Base-by-base conservation (phyloP, 2,888 invertebrate genomes). In the Spodoptera picta region DNA sequence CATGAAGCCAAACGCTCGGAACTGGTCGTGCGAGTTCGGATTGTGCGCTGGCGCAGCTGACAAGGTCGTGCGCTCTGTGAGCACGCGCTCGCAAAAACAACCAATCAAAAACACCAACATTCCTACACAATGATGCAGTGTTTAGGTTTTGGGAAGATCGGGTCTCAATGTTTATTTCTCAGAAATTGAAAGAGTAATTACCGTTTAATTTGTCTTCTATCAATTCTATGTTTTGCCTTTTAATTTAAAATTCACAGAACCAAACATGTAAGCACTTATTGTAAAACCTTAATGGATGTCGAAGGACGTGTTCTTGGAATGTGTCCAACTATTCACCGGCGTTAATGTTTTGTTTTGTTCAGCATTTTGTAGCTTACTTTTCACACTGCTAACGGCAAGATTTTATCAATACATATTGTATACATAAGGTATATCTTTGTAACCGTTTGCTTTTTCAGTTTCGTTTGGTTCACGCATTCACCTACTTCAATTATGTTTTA, bases 1-100 rank as follows among this genome's bases (percentile, higher is more conserved):
- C 69, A 54, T 65, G 50, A 46, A 73, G 45, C 66, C 59, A 48
- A 66, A 78, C 79, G 81, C 65, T 83, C 76, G 79, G 81, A 91
- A 93, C 93, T 90, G 88, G 94, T 92, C 87, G 83, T 78, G 86
- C 92, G 80, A 85, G 91, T 92, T 90, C 83, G 83, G 83, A 81
- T 86, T 84, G 84, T 80, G 84, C 85, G 80, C 83, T 80, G 83
- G 81, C 85, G 85, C 89, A 86, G 89, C 87, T 85, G 92, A 90
- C 94, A 93, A 94, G 93, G 94, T 92, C 94, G 92, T 86, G 85
- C 87, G 87, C 83, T 79, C 62, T 53, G 65, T 73, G 75, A 76
- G 83, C 86, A 84, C 87, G 88, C 87, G 89, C 86, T 88, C 86
- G 89, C 90, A 89, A 91, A 92, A 92, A 88, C 87, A 80, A 87